Percentiles rank a stretch among this genome's conserved stretches.
Evolutionary conservation across 2,797 vertebrate genomes (phyloP).

Genomic region (Poeciliopsis infans): DNA sequence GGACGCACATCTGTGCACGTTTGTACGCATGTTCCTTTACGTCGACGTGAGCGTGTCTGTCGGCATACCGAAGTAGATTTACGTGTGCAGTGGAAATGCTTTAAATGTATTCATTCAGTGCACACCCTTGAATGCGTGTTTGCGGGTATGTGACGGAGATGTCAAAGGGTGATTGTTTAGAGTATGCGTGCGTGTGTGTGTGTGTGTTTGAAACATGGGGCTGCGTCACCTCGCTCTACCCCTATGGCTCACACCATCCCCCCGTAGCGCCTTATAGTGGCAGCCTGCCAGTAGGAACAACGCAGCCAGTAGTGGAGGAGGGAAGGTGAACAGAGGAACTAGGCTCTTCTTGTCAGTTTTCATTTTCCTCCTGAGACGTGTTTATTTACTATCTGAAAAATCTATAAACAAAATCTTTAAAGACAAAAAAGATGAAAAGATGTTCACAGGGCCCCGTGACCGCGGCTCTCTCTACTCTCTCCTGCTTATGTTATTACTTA

Average conservation of each 20-base stretch:
- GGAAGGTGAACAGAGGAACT: slow-evolving; percentile 94
- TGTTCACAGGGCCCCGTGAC: slow-evolving; percentile 91
- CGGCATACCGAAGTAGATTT: slow-evolving; percentile 52
- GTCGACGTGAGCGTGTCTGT: slow-evolving; percentile 51
- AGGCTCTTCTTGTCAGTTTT: slow-evolving; percentile 93
- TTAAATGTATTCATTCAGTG: slow-evolving; percentile 51
- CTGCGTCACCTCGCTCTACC: slow-evolving; percentile 79
- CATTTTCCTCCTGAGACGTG: slow-evolving; percentile 96
- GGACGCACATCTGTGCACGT: slow-evolving; percentile 12
- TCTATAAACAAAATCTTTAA: slow-evolving; percentile 86
- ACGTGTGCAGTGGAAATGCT: slow-evolving; percentile 50
- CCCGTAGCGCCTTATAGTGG: slow-evolving; percentile 93
- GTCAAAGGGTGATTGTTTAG: slow-evolving; percentile 44
- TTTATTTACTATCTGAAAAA: slow-evolving; percentile 97
- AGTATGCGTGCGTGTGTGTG: slow-evolving; percentile 68
- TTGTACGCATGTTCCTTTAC: slow-evolving; percentile 49
- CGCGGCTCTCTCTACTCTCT: slow-evolving; percentile 88
- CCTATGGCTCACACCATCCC: slow-evolving; percentile 82
- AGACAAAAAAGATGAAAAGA: slow-evolving; percentile 89
- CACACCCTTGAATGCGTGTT: slow-evolving; percentile 58
- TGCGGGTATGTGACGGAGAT: slow-evolving; percentile 27
- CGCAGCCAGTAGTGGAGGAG: slow-evolving; percentile 88
- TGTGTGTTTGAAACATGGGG: slow-evolving; percentile 81
- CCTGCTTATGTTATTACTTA: slow-evolving; percentile 94
- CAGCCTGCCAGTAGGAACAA: slow-evolving; percentile 87